These are phyloP conservation scores for Lepidothrix coronata DNA, from an alignment of 2,113 vertebrate species.

Conservation along the genomic window DNA sequence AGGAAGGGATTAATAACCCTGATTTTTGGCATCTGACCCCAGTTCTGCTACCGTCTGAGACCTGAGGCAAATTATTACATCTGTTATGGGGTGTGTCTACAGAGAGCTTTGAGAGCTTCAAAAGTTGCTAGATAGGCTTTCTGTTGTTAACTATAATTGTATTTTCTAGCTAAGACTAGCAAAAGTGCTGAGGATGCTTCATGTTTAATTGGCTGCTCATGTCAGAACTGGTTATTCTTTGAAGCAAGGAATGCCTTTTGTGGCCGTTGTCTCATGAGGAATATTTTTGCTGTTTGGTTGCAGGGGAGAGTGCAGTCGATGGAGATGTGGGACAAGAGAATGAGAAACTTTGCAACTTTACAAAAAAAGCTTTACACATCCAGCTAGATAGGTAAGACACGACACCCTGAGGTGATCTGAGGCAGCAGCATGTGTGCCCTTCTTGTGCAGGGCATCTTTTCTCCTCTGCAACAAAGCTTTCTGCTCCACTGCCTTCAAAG, in stretches of 20 bases:
- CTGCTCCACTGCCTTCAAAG: not conserved
- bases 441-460: not conserved
- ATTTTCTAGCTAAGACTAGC: not conserved
- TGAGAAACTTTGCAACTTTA: conserved; percentile 90
- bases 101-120: not conserved
- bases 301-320: conserved; percentile 90
- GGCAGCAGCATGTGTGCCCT: not conserved
- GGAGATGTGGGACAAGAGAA: conserved; percentile 84
- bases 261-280: not conserved
- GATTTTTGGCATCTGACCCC: not conserved
- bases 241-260: not conserved
- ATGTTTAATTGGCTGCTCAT: not conserved
- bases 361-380: conserved; percentile 95
- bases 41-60: not conserved
- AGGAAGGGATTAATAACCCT: not conserved
- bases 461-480: not conserved
- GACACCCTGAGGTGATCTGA: not conserved
- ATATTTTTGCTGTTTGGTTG: conserved; percentile 41
- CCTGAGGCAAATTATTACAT: conserved; percentile 1
- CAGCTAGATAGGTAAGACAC: conserved; percentile 91
- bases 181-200: conserved; percentile 18
- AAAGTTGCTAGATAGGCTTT: not conserved
- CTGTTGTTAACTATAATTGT: not conserved
- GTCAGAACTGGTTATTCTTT: conserved; percentile 33
- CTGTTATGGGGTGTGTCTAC: not conserved